phyloP scores from a whole-genome alignment of 1,140 invertebrate species.

The Euglossa dilemma region DNA sequence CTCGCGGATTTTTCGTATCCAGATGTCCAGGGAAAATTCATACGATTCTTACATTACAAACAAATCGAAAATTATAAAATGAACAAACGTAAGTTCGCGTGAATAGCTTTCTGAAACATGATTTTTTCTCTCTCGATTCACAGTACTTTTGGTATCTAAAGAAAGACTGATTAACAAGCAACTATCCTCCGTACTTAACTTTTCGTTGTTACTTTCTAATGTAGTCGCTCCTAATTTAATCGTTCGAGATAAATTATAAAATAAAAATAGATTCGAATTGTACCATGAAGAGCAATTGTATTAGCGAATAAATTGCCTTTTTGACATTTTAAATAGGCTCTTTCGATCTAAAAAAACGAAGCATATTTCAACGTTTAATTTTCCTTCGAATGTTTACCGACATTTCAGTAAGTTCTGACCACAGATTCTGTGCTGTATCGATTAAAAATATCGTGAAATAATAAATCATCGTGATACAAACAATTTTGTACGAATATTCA shows the following conservation, averaged over 20 bases:
- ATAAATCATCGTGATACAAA: neutral
- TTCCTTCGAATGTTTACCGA: slow-evolving; percentile 20
- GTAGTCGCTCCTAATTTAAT: neutral
- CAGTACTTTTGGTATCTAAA: slow-evolving; percentile 27
- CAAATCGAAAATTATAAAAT: slow-evolving; percentile 6
- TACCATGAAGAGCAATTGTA: neutral
- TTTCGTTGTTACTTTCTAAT: slow-evolving; percentile 1
- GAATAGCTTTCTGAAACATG: neutral
- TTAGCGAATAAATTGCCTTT: neutral
- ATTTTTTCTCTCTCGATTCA: neutral
- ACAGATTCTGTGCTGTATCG: slow-evolving; percentile 44
- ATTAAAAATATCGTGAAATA: slow-evolving; percentile 13
- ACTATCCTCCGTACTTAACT: neutral
- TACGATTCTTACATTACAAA: slow-evolving; percentile 13
- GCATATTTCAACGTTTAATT: slow-evolving; percentile 23
- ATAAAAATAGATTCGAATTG: slow-evolving; percentile 2
- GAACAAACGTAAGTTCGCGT: neutral
- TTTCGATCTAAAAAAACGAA: slow-evolving; percentile 42
- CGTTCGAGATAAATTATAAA: neutral
- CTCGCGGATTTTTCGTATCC: slow-evolving; percentile 28
- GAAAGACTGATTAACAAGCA: slow-evolving; percentile 25
- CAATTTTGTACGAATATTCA: slow-evolving; percentile 48
- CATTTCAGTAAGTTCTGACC: slow-evolving; percentile 55
- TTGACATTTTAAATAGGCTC: slow-evolving; percentile 40
- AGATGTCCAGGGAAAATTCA: slow-evolving; percentile 27